phyloP scores from a whole-genome alignment of 2,797 vertebrate species.

The Oreonectes daqikongensis region DNA sequence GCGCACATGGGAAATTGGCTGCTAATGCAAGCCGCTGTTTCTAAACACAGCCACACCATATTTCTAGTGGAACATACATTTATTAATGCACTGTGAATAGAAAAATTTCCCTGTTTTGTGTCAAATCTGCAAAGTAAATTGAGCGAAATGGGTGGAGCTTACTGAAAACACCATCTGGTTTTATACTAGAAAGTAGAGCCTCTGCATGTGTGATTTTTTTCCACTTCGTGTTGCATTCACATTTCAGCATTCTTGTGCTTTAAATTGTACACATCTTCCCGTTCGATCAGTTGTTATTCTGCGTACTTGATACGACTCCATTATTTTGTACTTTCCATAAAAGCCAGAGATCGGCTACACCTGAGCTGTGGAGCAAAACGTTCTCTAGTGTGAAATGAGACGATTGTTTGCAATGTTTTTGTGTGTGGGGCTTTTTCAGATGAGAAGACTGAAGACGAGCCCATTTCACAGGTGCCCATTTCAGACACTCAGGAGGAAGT shows the following conservation, averaged over 20 bases:
- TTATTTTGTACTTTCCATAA: not conserved
- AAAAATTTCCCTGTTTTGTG: not conserved
- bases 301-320: not conserved
- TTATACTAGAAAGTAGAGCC: not conserved
- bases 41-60: not conserved
- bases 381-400: constrained; percentile 3
- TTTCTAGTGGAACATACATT: not conserved
- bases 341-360: not conserved
- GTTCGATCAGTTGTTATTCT: not conserved
- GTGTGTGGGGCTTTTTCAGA: constrained; percentile 20
- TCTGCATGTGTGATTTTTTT: not conserved
- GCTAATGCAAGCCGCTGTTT: not conserved
- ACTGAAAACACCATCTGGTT: not conserved
- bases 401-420: constrained; percentile 38
- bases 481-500: constrained; percentile 32
- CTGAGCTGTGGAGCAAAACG: not conserved
- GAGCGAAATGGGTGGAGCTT: not conserved
- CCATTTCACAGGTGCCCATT: constrained; percentile 11
- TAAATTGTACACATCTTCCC: not conserved
- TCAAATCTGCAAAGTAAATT: constrained; percentile 2
- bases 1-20: not conserved
- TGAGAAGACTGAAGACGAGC: constrained; percentile 36
- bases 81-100: constrained; percentile 3
- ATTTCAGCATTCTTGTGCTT: not conserved
- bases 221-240: not conserved